Base-by-base conservation (phyloP, 2,888 invertebrate genomes). In the Lasioglossum pauxillum region DNA sequence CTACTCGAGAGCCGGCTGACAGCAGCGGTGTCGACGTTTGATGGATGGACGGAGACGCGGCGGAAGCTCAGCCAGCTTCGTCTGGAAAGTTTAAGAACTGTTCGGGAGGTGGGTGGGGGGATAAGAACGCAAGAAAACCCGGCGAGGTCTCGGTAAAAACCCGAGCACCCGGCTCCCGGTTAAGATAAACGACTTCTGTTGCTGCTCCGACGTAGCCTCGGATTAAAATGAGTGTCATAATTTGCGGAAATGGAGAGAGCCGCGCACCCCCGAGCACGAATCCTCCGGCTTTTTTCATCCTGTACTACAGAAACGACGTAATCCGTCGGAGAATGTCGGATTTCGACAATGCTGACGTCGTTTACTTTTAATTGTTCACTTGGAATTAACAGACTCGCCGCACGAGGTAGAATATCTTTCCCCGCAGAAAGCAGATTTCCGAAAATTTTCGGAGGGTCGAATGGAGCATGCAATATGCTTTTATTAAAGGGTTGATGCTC, bases 61-160 rank as follows among this genome's bases (percentile, higher is more conserved):
- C 60, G 53, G 74, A 57, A 31, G 74, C 84, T 49, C 41, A 38
- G 71, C 41, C 3, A n/a, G 53, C 53, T 64, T 27, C 71, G 60
- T 72, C 72, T 44, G 83, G 53, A 82, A 77, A 77, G 67, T 76
- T 84, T 35, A 53, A 82, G 81, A 76, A 75, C 76, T 46, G 83
- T 49, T 67, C 76, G 2, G 64, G 64, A 23, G n/a, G 73, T 19
- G 53, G 82, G n/a, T 27, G 73, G 1, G 27, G 2, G 35, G 60
- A 76, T 77, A 76, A 77, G 67, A 38, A 44, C n/a, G 41, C 23
- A 57, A 60, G 71, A 72, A 46, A 38, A 64, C 64, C 27, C 31
- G 16, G 4, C 23, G 4, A 8, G 31, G 14, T n/a, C 57, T 7
- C 12, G n/a, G 38, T 23, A 69, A 69, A 64, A 27, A 14, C 46